Evolutionary conservation across 64 coral and sea anemone genomes (phyloP), one percentile per base, ranked within the genome.

Genomic region (Stichodactyla helianthus): DNA sequence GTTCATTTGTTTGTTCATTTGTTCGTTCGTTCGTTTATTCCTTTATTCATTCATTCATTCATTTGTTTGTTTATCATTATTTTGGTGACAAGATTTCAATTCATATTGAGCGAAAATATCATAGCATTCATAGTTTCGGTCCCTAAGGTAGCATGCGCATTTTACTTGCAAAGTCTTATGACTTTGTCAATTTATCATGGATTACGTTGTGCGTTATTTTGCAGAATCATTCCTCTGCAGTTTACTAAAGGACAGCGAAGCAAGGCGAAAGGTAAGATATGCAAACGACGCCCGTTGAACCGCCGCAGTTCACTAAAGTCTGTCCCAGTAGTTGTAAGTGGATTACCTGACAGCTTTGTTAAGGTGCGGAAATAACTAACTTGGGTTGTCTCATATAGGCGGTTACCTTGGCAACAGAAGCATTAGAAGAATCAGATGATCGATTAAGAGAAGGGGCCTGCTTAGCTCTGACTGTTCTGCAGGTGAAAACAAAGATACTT

Each of bases 371-470:
- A 22, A 8, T 68, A 65, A 10, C 27, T 7, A 50, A 79, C 26
- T 23, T 26, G 22, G 78, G 27, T 74, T 11, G 23, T 74, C 27
- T 27, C 12, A 7, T 74, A 74, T 44, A 91, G 90, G 90, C 90
- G 12, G 86, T 91, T 17, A 65, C 74, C 63, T 74, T 91, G 20
- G 86, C 84, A 61, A 91, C 80, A 23, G 90, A 91, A 76, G 59
- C 90, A 6, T 59, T 91, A 71, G 90, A 91, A 71, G 90, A 91
- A 82, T 86, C 60, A 22, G 90, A 91, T 59, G 90, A 87, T 7
- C 78, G 62, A 27, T 80, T 91, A 20, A 84, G 90, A 10, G 77
- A 91, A 71, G 90, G 90, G 53, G 90, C 90, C 10, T 91, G 90
- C 53, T 74, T 87, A 17, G 90, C 90, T 31, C 51, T 91, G 10